Base-by-base conservation (phyloP, 2,797 vertebrate species). In the Onychomys leucogaster region DNA sequence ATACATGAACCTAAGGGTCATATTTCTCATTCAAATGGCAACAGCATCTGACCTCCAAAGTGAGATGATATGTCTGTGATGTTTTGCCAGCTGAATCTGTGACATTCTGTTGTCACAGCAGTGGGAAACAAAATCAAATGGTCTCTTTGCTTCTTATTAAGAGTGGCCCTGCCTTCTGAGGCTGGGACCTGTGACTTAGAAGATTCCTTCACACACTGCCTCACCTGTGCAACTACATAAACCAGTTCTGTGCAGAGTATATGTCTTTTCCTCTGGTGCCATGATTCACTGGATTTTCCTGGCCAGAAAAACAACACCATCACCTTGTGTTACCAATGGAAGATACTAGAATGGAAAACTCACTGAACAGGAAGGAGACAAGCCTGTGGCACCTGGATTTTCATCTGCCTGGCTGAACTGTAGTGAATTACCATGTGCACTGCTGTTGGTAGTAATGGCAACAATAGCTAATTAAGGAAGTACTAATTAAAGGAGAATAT, bases 231-330 rank as follows among this genome's bases (percentile, higher is more conserved):
- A 65, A 52, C 59, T 61, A 49, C 80, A 57, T 2, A 29, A 69
- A 85, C 81, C 13, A 71, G 85, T 65, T 86, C 59, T 27, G n/a
- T 84, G 89, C 83, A 69, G 89, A 97, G 88, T 29, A 69, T 11
- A 0, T 0, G 49, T 29, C 96, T 96, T 97, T 94, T 89, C 90
- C 97, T 96, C 96, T 73, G 90, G 96, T 41, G 57, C 95, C 97
- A 83, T 80, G 97, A 94, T 52, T 94, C 32, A 3, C 95, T 88
- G 97, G 95, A 97, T 97, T 98, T 97, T 98, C 95, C 95, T 94
- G 95, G 96, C 96, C 97, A 90, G 55, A 57, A 14, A 94, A 97
- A 95, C 61, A 5, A 78, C 73, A 12, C 76, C 94, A 95, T 92
- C 93, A 71, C 93, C 69, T 96, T 61, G 55, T 83, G 97, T 96